Percentiles rank a stretch among this genome's conserved stretches.
Evolutionary conservation across 2,888 invertebrate species (phyloP).

Genomic region (Holacanthella duospinosa): DNA sequence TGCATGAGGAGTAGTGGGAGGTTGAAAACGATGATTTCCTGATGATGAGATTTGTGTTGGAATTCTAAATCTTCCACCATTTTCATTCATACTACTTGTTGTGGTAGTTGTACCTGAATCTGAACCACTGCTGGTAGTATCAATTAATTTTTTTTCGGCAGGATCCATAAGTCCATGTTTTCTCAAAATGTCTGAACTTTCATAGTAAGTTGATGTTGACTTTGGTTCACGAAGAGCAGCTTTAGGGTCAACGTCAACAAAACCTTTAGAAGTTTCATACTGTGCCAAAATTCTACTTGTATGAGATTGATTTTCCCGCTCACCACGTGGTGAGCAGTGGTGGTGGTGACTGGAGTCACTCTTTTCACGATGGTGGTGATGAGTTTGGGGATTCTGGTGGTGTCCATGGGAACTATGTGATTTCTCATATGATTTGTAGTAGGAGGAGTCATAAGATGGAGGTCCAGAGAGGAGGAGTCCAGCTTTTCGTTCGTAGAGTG

Average conservation of each 20-base stretch:
- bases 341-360: slow-evolving; percentile 17
- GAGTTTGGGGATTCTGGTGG: background rate
- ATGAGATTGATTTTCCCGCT: slow-evolving; percentile 24
- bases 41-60: background rate
- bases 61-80: background rate
- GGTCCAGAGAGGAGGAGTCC: slow-evolving; percentile 31
- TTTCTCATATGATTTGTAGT: slow-evolving; percentile 30
- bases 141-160: slow-evolving; percentile 28
- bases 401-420: slow-evolving; percentile 4
- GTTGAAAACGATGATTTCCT: background rate
- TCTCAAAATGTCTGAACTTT: slow-evolving; percentile 7
- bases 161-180: slow-evolving; percentile 8
- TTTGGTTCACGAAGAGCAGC: slow-evolving; percentile 14
- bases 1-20: background rate
- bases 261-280: slow-evolving; percentile 31
- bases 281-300: slow-evolving; percentile 34
- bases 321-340: slow-evolving; percentile 9
- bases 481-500: slow-evolving; percentile 26
- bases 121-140: slow-evolving; percentile 12
- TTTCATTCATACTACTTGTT: slow-evolving; percentile 6
- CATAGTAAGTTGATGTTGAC: slow-evolving; percentile 19
- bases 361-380: slow-evolving; percentile 20
- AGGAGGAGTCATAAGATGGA: slow-evolving; percentile 34
- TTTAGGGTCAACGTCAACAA: slow-evolving; percentile 33
- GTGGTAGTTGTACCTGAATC: slow-evolving; percentile 20